These are phyloP conservation scores for Lineus longissimus DNA, from an alignment of 1,140 invertebrate genomes.

Conservation along the genomic window DNA sequence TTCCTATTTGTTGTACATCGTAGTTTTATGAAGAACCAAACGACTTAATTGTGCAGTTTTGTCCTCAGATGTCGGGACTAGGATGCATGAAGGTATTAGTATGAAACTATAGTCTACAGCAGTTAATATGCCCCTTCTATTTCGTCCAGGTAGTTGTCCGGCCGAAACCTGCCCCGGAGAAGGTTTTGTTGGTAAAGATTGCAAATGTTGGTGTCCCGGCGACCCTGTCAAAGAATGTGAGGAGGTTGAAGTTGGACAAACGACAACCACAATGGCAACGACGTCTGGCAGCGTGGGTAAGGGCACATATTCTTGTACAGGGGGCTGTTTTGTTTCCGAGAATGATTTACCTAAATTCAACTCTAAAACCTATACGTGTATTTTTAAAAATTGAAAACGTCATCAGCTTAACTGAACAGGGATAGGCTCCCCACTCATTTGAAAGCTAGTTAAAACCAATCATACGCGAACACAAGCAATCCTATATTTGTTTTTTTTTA, in stretches of 20 bases:
- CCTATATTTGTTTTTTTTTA: not conserved
- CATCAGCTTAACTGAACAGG: too few species aligned
- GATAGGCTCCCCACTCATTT: too few species aligned
- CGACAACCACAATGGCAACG: not conserved
- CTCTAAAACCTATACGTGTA: not conserved
- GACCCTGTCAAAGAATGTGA: constrained; percentile 16
- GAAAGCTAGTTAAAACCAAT: too few species aligned
- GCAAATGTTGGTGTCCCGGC: constrained; percentile 27
- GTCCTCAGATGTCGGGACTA: too few species aligned
- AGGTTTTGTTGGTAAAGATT: constrained; percentile 30
- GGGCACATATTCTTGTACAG: not conserved
- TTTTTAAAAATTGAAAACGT: too few species aligned
- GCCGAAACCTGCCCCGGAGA: constrained; percentile 19
- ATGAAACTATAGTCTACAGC: too few species aligned
- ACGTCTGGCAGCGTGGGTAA: not conserved
- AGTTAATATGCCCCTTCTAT: too few species aligned
- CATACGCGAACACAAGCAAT: not conserved
- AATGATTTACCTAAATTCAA: not conserved
- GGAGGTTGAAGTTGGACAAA: not conserved
- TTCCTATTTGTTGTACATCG: too few species aligned
- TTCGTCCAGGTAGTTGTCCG: not conserved
- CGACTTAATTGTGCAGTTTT: too few species aligned
- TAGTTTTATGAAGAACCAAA: too few species aligned
- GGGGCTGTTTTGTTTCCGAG: not conserved
- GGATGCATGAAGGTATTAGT: too few species aligned